Evolutionary conservation across 2,113 vertebrate genomes (phyloP).

Genomic region (Corythornis vintsioides): DNA sequence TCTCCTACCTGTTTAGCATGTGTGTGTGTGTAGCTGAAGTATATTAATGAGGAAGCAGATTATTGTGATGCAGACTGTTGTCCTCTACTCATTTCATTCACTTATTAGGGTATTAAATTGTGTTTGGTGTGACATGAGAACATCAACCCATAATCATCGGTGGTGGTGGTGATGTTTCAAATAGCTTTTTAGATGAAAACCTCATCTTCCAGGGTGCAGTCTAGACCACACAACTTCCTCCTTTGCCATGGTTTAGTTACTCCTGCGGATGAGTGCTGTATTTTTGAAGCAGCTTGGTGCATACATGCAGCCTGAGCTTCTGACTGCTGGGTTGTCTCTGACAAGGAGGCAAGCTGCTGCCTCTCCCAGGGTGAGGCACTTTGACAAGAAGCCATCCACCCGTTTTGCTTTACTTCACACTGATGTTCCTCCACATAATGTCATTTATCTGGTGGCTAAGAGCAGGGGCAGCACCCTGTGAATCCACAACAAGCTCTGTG

Average conservation of each 20-base stretch:
- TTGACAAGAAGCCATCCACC: constrained; percentile 1
- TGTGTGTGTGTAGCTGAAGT: background rate
- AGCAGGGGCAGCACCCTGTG: background rate
- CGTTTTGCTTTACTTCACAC: background rate
- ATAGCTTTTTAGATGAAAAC: background rate
- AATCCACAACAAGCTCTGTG: background rate
- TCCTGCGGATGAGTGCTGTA: background rate
- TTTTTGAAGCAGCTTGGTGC: background rate
- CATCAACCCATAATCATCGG: background rate
- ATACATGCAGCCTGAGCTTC: background rate
- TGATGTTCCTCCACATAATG: background rate
- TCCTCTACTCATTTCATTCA: background rate
- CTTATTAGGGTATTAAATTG: background rate
- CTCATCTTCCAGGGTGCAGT: background rate
- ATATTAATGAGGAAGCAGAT: background rate
- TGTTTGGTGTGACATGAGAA: background rate
- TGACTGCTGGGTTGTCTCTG: constrained; percentile 6
- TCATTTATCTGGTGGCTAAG: constrained; percentile 5
- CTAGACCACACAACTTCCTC: background rate
- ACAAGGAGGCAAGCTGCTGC: constrained; percentile 4
- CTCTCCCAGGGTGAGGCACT: constrained; percentile 5
- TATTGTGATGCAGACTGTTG: background rate
- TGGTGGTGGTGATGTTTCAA: background rate
- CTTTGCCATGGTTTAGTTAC: background rate
- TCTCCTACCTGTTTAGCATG: background rate